phyloP scores from a whole-genome alignment of 2,888 invertebrate genomes.

The Melipona bicolor region DNA sequence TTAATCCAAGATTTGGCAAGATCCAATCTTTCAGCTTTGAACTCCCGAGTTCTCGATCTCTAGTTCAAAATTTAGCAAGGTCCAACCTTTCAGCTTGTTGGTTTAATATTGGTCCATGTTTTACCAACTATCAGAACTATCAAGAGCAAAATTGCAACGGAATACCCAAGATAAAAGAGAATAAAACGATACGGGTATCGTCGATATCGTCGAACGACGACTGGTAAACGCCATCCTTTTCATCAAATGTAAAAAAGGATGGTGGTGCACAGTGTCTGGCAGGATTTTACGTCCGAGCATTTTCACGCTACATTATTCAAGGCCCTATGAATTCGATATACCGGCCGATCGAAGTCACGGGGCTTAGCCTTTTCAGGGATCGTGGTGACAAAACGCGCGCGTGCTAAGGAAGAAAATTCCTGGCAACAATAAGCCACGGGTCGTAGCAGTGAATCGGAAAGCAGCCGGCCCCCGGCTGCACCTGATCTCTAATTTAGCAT shows the following conservation, averaged over 20 bases:
- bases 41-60: too few relatives aligned
- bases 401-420: conserved; percentile 45
- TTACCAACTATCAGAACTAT: background rate
- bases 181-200: background rate
- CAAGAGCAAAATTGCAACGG: background rate
- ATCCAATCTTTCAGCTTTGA: too few relatives aligned
- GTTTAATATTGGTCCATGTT: background rate
- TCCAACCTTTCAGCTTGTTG: too few relatives aligned
- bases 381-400: conserved; percentile 40
- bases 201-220: background rate
- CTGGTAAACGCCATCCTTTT: background rate
- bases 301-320: conserved; percentile 77
- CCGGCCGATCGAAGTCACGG: conserved; percentile 42
- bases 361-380: conserved; percentile 53
- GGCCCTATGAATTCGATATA: conserved; percentile 76
- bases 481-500: conserved; percentile 36
- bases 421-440: conserved; percentile 57
- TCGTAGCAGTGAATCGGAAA: conserved; percentile 43
- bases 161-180: background rate
- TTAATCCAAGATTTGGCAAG: too few relatives aligned
- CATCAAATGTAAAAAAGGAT: background rate
- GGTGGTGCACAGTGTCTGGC: background rate
- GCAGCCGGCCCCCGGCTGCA: conserved; percentile 4
- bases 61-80: too few relatives aligned
- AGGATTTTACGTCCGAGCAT: conserved; percentile 32